Base-by-base conservation (phyloP, 2,113 vertebrate species). In the Heliornis fulica region DNA sequence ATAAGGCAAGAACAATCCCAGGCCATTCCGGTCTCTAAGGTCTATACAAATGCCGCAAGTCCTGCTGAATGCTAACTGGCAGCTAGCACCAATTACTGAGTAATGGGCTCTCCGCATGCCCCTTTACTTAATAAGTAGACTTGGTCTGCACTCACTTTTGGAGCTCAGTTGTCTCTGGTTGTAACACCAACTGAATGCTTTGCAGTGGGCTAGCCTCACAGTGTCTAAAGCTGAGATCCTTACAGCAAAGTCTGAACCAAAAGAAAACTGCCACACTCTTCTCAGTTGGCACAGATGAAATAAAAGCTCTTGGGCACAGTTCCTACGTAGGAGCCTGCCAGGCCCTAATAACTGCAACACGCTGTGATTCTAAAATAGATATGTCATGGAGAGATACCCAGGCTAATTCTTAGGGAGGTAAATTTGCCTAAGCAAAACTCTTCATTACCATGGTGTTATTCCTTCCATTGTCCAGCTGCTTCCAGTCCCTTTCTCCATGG, bases 41-140 rank as follows among this genome's bases (percentile, higher is more conserved):
- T 82, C 94, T 94, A 91, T 94, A 93, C 95, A 95, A 93, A 94
- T 74, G 75, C 82, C 59, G 29, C 34, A 94, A 88, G 89, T 93
- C 75, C 87, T 46, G 63, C 87, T 93, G 93, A 96, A 95, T 95
- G 82, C 82, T 94, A 90, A 94, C 96, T 97, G 96, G 90, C 96
- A 96, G 94, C 59, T 9, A 68, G 63, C 86, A 93, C 89, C 93
- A 95, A 96, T 97, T 95, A 96, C 91, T 19, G 82, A 80, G 91
- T 84, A 96, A 96, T 85, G 78, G 94, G 93, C 87, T 93, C 91
- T 96, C 79, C 76, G 50, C 90, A 87, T 90, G 91, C 59, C 72
- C 90, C 34, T 83, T 87, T 90, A 65, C 84, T 96, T 94, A 95
- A 86, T 86, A 92, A 96, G 87, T 80, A 90, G 87, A 91, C 76